A percentile compares a stretch with the other conserved stretches of the same genome.
Evolutionary conservation across 2,888 invertebrate genomes (phyloP).

Genomic region (Operophtera brumata): DNA sequence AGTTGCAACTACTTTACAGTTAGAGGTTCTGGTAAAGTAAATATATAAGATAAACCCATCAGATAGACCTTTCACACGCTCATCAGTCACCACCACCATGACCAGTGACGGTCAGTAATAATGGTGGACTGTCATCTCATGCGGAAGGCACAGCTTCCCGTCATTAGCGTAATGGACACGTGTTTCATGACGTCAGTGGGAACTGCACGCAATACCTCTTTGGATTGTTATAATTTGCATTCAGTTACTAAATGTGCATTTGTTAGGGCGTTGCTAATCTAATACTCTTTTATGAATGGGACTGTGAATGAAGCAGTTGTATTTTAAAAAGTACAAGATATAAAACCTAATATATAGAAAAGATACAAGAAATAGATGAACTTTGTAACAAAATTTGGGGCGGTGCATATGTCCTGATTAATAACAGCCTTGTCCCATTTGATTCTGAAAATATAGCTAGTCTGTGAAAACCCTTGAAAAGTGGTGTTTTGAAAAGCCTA

Average conservation of each 20-base stretch:
- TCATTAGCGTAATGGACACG: conserved; percentile 35
- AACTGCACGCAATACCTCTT: conserved; percentile 18
- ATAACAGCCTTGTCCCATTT: no score
- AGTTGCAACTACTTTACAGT: no score
- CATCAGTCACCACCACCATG: conserved; percentile 16
- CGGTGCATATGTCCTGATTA: no score
- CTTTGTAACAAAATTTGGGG: no score
- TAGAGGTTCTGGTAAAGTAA: neutral
- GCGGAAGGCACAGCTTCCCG: conserved; percentile 36
- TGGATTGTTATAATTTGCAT: neutral
- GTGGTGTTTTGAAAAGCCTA: no score
- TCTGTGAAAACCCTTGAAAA: no score
- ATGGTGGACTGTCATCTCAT: conserved; percentile 20
- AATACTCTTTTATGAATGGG: neutral
- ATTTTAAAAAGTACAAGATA: no score
- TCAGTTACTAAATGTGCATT: neutral
- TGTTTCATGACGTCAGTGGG: conserved; percentile 22
- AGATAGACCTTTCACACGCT: conserved; percentile 20
- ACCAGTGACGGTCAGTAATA: conserved; percentile 15
- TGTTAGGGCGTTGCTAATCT: neutral
- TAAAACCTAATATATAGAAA: no score
- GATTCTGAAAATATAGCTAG: no score
- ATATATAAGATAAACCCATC: neutral
- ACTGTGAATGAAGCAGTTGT: no score
- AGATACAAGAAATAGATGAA: no score